Percentiles rank a stretch among this genome's conserved stretches.
Evolutionary conservation across 2,888 invertebrate genomes (phyloP).

Genomic region (Caenorhabditis wallacei): DNA sequence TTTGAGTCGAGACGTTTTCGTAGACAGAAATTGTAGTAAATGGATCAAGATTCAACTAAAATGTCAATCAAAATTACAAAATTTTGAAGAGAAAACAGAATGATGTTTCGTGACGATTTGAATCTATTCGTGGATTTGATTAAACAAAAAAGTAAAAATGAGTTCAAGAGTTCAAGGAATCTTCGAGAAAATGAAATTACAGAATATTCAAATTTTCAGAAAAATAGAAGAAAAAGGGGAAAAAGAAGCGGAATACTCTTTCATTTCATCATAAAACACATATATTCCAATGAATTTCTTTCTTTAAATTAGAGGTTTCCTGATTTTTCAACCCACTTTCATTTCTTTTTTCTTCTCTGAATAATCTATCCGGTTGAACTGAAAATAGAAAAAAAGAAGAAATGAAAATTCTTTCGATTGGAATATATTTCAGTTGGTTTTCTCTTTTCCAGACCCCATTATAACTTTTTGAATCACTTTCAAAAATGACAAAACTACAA

Average conservation of each 20-base stretch:
- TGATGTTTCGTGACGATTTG: background rate
- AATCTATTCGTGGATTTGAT: background rate
- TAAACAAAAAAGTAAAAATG: background rate
- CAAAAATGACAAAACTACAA: background rate
- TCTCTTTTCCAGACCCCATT: conserved; percentile 18
- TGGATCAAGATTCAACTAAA: background rate
- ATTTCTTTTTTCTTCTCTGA: background rate
- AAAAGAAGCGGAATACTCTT: background rate
- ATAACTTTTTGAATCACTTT: background rate
- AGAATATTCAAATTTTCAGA: background rate
- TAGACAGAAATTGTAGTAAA: background rate
- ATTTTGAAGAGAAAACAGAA: background rate
- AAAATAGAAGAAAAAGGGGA: background rate
- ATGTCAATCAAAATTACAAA: background rate
- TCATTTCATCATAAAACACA: background rate
- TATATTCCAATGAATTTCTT: background rate
- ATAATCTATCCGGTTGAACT: background rate
- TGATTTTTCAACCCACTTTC: background rate
- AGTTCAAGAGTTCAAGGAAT: background rate
- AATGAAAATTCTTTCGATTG: background rate
- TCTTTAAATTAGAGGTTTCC: conserved; percentile 5
- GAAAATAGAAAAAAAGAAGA: background rate
- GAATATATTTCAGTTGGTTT: background rate
- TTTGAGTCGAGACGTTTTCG: background rate
- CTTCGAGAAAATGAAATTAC: background rate